phyloP scores from a whole-genome alignment of 2,888 invertebrate genomes.

The Bombylius major region DNA sequence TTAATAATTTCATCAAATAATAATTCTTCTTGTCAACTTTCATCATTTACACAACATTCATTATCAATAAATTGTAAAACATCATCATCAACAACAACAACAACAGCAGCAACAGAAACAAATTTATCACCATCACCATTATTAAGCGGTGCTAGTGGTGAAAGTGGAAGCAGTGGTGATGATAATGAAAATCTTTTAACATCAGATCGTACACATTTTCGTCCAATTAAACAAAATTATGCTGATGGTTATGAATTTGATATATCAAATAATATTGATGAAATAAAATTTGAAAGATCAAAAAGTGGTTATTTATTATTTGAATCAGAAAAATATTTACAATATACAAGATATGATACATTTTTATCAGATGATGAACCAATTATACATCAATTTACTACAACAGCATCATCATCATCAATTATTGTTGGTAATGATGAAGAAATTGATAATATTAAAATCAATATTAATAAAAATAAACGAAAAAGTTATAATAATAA shows the following conservation, averaged over 20 bases:
- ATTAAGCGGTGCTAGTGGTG: too few relatives aligned
- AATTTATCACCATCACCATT: background rate
- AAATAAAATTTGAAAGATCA: slow-evolving; percentile 52
- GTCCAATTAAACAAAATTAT: slow-evolving; percentile 56
- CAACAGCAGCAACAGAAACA: background rate
- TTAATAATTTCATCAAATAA: too few relatives aligned
- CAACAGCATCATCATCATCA: background rate
- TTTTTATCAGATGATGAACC: slow-evolving; percentile 20
- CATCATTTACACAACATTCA: too few relatives aligned
- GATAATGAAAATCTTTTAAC: slow-evolving; percentile 56
- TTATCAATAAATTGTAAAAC: too few relatives aligned
- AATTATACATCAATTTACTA: background rate
- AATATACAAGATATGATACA: slow-evolving; percentile 22
- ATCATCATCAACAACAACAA: too few relatives aligned
- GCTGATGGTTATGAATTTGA: slow-evolving; percentile 63
- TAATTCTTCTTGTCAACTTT: too few relatives aligned
- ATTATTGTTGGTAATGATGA: background rate
- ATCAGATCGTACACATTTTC: slow-evolving; percentile 70
- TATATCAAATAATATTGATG: slow-evolving; percentile 49
- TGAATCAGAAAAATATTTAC: slow-evolving; percentile 37
- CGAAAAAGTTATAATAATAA: background rate
- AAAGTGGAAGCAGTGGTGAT: background rate
- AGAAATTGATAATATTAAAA: background rate
- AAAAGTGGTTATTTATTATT: slow-evolving; percentile 49
- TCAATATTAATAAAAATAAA: background rate